These are phyloP conservation scores for Conistra vaccinii DNA, from an alignment of 2,888 invertebrate genomes.

Conservation along the genomic window DNA sequence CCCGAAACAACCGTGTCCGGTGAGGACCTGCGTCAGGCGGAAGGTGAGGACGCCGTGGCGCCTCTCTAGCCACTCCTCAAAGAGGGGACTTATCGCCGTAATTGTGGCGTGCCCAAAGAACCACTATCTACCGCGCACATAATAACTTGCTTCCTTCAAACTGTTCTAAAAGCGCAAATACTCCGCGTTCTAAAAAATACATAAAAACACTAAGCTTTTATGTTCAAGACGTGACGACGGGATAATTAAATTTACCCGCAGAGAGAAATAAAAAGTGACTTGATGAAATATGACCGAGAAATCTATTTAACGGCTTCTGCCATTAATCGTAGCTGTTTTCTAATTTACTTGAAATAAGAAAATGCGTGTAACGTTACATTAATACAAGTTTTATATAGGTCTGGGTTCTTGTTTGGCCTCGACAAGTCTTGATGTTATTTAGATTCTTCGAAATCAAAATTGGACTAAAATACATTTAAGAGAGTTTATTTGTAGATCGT, in stretches of 20 bases:
- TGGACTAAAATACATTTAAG: not conserved
- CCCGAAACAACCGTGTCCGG: too few species aligned
- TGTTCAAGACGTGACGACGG: conserved; percentile 70
- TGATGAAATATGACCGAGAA: conserved; percentile 65
- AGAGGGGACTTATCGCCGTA: too few species aligned
- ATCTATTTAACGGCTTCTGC: conserved; percentile 65
- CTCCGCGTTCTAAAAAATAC: conserved; percentile 66
- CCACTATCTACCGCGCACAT: conserved; percentile 6
- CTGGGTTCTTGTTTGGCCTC: not conserved
- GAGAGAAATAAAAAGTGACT: conserved; percentile 67
- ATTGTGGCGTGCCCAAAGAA: too few species aligned
- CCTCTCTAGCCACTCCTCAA: too few species aligned
- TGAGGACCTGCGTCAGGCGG: too few species aligned
- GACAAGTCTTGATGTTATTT: not conserved
- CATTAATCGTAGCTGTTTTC: conserved; percentile 55
- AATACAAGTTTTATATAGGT: conserved; percentile 3
- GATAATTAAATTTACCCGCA: conserved; percentile 74
- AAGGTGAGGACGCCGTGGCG: too few species aligned
- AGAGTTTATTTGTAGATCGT: too few species aligned
- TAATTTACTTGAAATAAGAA: conserved; percentile 54
- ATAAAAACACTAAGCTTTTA: conserved; percentile 73
- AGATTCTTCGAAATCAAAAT: not conserved
- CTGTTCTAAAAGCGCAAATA: conserved; percentile 55
- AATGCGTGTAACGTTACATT: conserved; percentile 34
- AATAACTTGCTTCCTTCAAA: conserved; percentile 22